phyloP scores from a whole-genome alignment of 2,113 vertebrate species.

The Ptilonorhynchus violaceus region DNA sequence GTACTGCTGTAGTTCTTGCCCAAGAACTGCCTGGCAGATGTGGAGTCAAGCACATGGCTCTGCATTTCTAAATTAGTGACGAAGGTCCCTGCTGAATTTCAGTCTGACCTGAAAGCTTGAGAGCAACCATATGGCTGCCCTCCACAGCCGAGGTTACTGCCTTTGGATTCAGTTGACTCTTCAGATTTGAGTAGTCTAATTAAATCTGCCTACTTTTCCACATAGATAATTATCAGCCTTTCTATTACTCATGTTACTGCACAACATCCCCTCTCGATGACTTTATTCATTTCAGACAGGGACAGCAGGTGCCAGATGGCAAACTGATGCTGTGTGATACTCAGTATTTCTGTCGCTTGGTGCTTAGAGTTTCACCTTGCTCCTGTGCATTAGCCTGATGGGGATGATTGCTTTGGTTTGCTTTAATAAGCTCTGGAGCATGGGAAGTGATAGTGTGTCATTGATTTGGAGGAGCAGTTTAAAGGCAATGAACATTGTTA shows the following conservation, averaged over 20 bases:
- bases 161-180: conserved; percentile 47
- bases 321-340: conserved; percentile 42
- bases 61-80: neutral
- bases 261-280: conserved; percentile 49
- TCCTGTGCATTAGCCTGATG: conserved; percentile 21
- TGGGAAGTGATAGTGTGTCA: conserved; percentile 6
- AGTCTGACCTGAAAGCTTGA: neutral
- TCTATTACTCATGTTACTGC: conserved; percentile 66
- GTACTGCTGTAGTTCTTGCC: neutral
- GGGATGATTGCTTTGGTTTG: conserved; percentile 47
- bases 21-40: neutral
- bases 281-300: conserved; percentile 64
- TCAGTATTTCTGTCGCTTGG: conserved; percentile 27
- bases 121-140: conserved; percentile 1
- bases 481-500: conserved; percentile 34
- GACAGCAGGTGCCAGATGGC: conserved; percentile 76
- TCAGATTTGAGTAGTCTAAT: conserved; percentile 64
- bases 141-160: neutral
- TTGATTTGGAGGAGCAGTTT: conserved; percentile 51
- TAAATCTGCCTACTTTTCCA: conserved; percentile 63
- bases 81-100: neutral
- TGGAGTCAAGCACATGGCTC: neutral
- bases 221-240: conserved; percentile 66
- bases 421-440: conserved; percentile 57
- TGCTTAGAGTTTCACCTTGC: conserved; percentile 71